phyloP scores from a whole-genome alignment of 1,140 invertebrate genomes.

The Stenopsyche tienmushanensis region DNA sequence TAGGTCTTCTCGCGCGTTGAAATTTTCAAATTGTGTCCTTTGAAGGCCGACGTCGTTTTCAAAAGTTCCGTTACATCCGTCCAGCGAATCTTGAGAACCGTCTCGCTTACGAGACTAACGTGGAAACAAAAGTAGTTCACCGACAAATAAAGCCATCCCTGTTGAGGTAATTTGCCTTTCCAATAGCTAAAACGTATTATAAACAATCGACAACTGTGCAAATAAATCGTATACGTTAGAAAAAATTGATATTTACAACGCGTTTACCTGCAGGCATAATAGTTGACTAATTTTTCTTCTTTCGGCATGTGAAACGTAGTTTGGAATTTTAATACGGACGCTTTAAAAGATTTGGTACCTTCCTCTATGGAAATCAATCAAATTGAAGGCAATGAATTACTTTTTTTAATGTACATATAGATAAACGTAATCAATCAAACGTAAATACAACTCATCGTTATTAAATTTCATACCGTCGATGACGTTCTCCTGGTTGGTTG shows the following conservation, averaged over 20 bases:
- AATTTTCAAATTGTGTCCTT: constrained; percentile 85
- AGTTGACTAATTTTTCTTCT: constrained; percentile 95
- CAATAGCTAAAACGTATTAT: constrained; percentile 72
- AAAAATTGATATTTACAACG: too few relatives aligned
- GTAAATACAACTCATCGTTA: too few relatives aligned
- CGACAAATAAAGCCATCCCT: constrained; percentile 95
- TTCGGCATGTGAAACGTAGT: constrained; percentile 86
- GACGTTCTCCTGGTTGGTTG: constrained; percentile 60
- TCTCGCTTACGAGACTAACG: constrained; percentile 89
- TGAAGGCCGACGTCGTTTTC: constrained; percentile 75
- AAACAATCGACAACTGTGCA: too few relatives aligned
- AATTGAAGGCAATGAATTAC: constrained; percentile 3
- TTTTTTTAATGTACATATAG: too few relatives aligned
- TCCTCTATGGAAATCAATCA: constrained; percentile 61
- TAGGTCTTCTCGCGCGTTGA: constrained; percentile 80
- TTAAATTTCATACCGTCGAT: constrained; percentile 57
- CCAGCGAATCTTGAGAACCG: constrained; percentile 84
- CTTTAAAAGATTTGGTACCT: constrained; percentile 79
- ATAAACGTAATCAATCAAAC: background rate
- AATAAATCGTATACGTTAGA: constrained; percentile 1
- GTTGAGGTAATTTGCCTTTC: constrained; percentile 87
- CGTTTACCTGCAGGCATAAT: constrained; percentile 87
- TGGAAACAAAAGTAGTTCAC: constrained; percentile 96
- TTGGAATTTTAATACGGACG: constrained; percentile 82
- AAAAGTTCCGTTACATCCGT: constrained; percentile 74